Percentiles rank a stretch among this genome's conserved stretches.
These are phyloP conservation scores for Neuroterus valhalla DNA, from an alignment of 1,140 invertebrate species.

Conservation along the genomic window DNA sequence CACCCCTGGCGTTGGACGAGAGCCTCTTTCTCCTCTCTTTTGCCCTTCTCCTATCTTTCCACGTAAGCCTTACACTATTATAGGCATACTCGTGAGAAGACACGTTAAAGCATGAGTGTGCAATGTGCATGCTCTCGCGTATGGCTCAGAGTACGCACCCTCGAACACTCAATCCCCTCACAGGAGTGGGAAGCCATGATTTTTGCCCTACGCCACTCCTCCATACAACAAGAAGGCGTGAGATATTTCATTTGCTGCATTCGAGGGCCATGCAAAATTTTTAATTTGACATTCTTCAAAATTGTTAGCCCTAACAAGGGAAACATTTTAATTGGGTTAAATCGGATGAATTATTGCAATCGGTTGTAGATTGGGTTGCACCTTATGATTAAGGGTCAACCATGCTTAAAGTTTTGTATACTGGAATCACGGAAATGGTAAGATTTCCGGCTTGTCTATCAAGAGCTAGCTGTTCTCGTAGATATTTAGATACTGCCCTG, in stretches of 20 bases:
- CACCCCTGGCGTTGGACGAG: conserved; percentile 73
- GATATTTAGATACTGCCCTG: too few species aligned
- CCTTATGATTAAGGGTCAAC: too few species aligned
- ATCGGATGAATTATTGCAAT: too few species aligned
- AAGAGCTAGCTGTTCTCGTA: too few species aligned
- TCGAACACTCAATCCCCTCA: not conserved
- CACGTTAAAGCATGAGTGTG: conserved; percentile 4
- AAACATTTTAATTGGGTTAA: conserved; percentile 8
- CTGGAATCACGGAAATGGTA: too few species aligned
- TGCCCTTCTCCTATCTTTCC: not conserved
- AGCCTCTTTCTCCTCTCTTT: conserved; percentile 67
- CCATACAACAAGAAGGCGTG: conserved; percentile 13
- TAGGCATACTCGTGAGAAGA: conserved; percentile 15
- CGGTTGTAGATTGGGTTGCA: too few species aligned
- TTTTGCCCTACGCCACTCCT: conserved; percentile 3
- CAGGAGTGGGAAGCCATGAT: conserved; percentile 1
- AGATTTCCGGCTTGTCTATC: too few species aligned
- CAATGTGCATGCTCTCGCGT: too few species aligned
- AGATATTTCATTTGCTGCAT: conserved; percentile 23
- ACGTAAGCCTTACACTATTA: not conserved
- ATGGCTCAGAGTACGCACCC: not conserved
- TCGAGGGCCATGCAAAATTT: not conserved
- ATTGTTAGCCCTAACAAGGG: not conserved
- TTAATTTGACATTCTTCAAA: conserved; percentile 1
- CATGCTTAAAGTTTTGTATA: too few species aligned